A percentile compares a stretch with the other conserved stretches of the same genome.
These are phyloP conservation scores for Glaucomys volans DNA, from an alignment of 2,113 vertebrate genomes.

Conservation along the genomic window DNA sequence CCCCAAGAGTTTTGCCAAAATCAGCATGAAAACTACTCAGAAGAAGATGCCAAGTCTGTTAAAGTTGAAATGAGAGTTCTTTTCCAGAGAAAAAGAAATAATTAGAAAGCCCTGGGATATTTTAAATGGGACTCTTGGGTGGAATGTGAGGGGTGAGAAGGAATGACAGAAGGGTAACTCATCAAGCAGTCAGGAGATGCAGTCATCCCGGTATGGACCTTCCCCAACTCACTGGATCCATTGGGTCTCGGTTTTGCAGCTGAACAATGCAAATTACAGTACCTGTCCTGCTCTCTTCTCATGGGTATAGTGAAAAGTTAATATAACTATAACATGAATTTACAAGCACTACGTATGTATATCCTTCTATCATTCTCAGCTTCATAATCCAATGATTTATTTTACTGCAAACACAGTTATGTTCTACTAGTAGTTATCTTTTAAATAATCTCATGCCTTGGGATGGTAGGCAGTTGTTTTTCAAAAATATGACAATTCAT, in stretches of 20 bases:
- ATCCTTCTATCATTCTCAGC: not conserved
- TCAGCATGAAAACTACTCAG: not conserved
- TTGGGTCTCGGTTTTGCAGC: not conserved
- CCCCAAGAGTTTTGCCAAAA: not conserved
- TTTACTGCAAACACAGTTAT: not conserved
- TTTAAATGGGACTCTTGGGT: not conserved
- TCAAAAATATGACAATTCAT: not conserved
- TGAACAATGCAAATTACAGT: not conserved
- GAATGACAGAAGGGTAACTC: not conserved
- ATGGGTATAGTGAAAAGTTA: not conserved
- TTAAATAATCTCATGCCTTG: not conserved
- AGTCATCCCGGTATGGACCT: accelerated
- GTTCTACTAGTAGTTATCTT: not conserved
- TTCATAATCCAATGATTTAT: not conserved
- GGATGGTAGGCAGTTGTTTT: not conserved
- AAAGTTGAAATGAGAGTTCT: not conserved
- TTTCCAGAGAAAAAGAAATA: conserved; percentile 44
- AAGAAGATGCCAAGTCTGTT: conserved; percentile 15
- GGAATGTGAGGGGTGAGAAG: not conserved
- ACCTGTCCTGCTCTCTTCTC: not conserved
- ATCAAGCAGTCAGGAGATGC: not conserved
- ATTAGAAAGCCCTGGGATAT: not conserved
- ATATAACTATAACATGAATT: not conserved
- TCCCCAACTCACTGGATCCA: not conserved
- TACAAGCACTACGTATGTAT: not conserved